Percentiles rank a stretch among this genome's conserved stretches.
Conservation (phyloP, 2,113 vertebrate genomes). For the Myrmophylax atrothorax region DNA sequence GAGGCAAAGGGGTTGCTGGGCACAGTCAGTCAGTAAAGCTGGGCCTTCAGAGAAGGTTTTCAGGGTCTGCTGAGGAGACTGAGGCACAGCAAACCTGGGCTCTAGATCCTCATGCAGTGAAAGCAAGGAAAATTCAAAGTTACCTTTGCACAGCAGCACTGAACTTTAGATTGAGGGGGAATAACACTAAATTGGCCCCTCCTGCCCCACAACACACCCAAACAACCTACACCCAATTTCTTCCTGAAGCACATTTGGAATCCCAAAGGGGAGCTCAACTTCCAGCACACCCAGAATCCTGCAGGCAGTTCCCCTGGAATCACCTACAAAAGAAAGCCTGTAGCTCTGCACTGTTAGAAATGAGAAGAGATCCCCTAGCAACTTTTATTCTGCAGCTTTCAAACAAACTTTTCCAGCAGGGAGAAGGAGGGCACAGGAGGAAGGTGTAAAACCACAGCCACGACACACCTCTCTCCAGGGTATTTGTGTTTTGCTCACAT, state of each 20-base stretch:
- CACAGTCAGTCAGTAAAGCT: neutral
- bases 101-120: accelerated
- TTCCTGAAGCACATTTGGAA: neutral
- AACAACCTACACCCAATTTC: neutral
- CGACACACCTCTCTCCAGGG: neutral
- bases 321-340: neutral
- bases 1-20: neutral
- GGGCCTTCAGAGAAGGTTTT: neutral
- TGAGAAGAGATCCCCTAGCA: neutral
- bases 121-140: neutral
- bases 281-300: accelerated
- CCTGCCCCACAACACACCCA: neutral
- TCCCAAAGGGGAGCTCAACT: neutral
- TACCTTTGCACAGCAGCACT: neutral
- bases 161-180: neutral
- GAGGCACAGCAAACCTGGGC: neutral
- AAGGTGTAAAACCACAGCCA: neutral
- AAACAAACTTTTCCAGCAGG: neutral
- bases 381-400: neutral
- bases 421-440: neutral
- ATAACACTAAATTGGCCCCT: neutral
- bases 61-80: neutral
- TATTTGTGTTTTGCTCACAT: neutral
- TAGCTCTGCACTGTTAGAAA: neutral
- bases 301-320: neutral